Evolutionary conservation across 2,888 invertebrate genomes (phyloP).

Genomic region (Protodeltote pygarga): DNA sequence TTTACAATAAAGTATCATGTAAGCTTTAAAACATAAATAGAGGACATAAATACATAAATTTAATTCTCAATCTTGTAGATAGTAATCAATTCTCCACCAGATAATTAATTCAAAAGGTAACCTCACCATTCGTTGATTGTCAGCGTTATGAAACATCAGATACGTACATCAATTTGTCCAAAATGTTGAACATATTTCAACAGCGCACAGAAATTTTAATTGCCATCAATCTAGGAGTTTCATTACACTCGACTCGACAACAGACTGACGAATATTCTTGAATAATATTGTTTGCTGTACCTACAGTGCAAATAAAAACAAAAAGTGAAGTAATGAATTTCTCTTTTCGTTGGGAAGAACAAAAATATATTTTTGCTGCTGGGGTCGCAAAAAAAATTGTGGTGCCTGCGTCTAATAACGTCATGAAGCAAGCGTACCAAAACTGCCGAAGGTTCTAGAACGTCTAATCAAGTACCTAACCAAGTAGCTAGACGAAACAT

Average conservation of each 20-base stretch:
- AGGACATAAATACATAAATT: too few species aligned
- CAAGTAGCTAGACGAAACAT: too few species aligned
- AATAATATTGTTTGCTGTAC: too few species aligned
- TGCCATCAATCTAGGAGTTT: conserved; percentile 37
- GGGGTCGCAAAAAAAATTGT: too few species aligned
- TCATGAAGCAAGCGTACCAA: too few species aligned
- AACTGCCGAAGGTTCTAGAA: too few species aligned
- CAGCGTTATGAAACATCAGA: conserved; percentile 21
- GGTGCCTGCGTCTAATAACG: too few species aligned
- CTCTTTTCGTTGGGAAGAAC: neutral
- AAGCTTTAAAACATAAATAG: too few species aligned
- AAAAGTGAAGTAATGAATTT: neutral
- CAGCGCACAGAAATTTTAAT: conserved; percentile 34
- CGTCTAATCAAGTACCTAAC: too few species aligned
- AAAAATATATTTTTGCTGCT: too few species aligned
- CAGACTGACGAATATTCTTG: neutral
- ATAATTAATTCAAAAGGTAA: neutral
- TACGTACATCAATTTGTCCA: conserved; percentile 19
- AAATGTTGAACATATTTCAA: conserved; percentile 25
- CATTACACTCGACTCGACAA: conserved; percentile 28
- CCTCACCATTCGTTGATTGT: conserved; percentile 21
- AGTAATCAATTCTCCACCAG: neutral
- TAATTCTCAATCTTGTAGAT: neutral
- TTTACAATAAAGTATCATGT: too few species aligned
- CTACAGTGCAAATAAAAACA: too few species aligned